Percentiles rank a stretch among this genome's conserved stretches.
Conservation (phyloP, 35 echinoderm and acorn worm genomes). For the Chiridota heheva region DNA sequence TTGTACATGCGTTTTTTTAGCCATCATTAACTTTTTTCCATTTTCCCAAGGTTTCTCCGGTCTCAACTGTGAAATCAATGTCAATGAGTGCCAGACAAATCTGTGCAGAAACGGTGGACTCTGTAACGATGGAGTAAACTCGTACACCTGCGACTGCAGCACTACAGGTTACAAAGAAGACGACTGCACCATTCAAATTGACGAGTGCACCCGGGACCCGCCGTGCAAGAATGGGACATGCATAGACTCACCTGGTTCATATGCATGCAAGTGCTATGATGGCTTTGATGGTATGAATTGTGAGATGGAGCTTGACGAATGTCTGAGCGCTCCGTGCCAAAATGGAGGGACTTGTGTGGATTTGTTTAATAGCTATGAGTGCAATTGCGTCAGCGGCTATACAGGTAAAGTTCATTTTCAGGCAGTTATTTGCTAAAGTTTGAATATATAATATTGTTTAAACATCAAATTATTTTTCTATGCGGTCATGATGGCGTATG, state of each 20-base stretch:
- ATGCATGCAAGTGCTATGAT: slow-evolving; percentile 44
- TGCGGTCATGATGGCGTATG: too few species aligned
- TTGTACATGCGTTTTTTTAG: background rate
- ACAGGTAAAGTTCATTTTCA: too few species aligned
- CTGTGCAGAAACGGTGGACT: slow-evolving; percentile 35
- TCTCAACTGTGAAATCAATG: slow-evolving; percentile 28
- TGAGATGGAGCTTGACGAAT: slow-evolving; percentile 44
- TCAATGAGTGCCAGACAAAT: slow-evolving; percentile 37
- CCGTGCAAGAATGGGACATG: slow-evolving; percentile 61
- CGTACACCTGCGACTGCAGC: slow-evolving; percentile 46
- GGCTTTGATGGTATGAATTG: slow-evolving; percentile 60
- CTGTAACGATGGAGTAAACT: slow-evolving; percentile 38
- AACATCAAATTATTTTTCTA: too few species aligned
- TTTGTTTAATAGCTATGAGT: slow-evolving; percentile 29
- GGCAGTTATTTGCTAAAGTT: too few species aligned
- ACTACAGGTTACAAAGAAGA: slow-evolving; percentile 41
- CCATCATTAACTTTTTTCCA: background rate
- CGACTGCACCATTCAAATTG: too few species aligned
- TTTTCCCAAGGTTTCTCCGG: background rate
- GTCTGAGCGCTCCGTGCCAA: slow-evolving; percentile 46
- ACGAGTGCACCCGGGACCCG: too few species aligned
- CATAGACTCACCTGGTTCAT: slow-evolving; percentile 24
- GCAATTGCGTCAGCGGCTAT: slow-evolving; percentile 43
- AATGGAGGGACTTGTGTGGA: slow-evolving; percentile 37
- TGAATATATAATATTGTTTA: too few species aligned